These are phyloP conservation scores for Trissoscelio sp. DNA, from an alignment of 2,888 invertebrate species.

Conservation along the genomic window DNA sequence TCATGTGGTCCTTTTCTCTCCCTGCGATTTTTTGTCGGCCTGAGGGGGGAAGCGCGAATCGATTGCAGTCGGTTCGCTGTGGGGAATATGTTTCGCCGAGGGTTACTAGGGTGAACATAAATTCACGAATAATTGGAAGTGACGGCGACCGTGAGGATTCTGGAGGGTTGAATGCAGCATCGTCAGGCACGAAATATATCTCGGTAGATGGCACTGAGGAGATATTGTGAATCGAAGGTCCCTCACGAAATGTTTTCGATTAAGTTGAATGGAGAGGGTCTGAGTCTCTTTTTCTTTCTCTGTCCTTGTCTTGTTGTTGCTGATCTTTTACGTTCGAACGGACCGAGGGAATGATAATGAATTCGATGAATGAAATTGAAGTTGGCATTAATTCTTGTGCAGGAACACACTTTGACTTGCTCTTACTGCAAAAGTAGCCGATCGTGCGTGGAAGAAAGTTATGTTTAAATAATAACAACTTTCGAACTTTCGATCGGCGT, in stretches of 20 bases:
- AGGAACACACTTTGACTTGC: neutral
- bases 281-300: neutral
- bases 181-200: constrained; percentile 1
- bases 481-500: constrained; percentile 23
- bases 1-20: neutral
- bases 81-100: constrained; percentile 32
- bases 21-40: constrained; percentile 4
- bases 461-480: constrained; percentile 9
- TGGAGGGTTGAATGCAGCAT: constrained; percentile 16
- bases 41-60: constrained; percentile 31
- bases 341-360: neutral
- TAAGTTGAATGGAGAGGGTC: neutral
- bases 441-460: constrained; percentile 9
- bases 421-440: neutral
- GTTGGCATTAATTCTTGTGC: neutral
- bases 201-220: constrained; percentile 2
- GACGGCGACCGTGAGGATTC: constrained; percentile 33
- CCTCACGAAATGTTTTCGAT: constrained; percentile 3
- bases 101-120: constrained; percentile 42
- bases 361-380: constrained; percentile 1
- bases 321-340: neutral
- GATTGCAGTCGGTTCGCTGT: constrained; percentile 35
- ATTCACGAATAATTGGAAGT: constrained; percentile 50
- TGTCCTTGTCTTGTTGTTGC: neutral
- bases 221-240: constrained; percentile 5